These are phyloP conservation scores for Bellardia bayeri DNA, from an alignment of 2,888 invertebrate species.

Conservation along the genomic window DNA sequence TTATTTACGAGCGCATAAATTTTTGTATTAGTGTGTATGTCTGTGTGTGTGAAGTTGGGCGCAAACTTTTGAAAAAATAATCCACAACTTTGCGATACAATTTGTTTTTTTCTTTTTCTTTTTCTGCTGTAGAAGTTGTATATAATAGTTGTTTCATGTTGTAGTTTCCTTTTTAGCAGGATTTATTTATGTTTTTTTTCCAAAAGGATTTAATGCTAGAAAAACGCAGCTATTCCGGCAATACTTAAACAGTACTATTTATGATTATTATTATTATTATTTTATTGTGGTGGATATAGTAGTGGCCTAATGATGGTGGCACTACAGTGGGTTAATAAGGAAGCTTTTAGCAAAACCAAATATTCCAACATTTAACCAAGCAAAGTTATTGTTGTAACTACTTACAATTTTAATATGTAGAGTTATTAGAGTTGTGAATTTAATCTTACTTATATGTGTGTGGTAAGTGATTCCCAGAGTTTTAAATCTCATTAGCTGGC, in stretches of 20 bases:
- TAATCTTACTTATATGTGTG: background rate
- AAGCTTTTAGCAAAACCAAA: background rate
- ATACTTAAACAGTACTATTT: conserved; percentile 47
- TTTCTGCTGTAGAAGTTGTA: conserved; percentile 19
- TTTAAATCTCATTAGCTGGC: background rate
- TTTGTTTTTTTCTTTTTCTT: background rate
- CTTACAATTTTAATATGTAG: background rate
- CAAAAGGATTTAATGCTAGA: conserved; percentile 41
- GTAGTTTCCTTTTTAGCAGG: conserved; percentile 50
- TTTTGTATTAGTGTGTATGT: background rate
- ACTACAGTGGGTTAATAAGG: conserved; percentile 3
- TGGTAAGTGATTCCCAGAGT: background rate
- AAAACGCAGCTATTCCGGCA: conserved; percentile 40
- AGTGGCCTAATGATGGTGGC: conserved; percentile 15
- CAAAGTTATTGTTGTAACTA: background rate
- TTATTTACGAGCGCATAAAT: conserved; percentile 31
- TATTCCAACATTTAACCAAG: background rate
- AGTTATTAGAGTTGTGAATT: background rate
- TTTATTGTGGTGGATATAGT: conserved; percentile 7
- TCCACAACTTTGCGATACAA: conserved; percentile 41
- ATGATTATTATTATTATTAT: conserved; percentile 57
- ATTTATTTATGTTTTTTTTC: conserved; percentile 24
- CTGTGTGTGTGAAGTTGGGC: background rate
- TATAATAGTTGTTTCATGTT: conserved; percentile 37
- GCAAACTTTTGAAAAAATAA: conserved; percentile 4